These are phyloP conservation scores for Drosophila oshimai DNA, from an alignment of 1,140 invertebrate genomes.

Conservation along the genomic window DNA sequence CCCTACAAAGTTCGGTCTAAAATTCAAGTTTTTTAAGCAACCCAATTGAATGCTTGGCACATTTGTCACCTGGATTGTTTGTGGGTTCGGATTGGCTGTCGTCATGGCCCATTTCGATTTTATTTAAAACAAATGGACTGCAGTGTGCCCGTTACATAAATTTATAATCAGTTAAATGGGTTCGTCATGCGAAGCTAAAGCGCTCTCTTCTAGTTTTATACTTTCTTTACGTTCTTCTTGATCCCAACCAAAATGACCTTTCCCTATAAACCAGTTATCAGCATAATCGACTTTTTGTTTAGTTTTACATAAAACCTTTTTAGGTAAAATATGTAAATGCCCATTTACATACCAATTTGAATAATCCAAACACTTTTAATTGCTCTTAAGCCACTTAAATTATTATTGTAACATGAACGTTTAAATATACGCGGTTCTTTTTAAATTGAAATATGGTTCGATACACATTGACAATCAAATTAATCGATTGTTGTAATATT, in stretches of 20 bases:
- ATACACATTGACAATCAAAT: too few relatives aligned
- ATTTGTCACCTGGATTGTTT: slow-evolving; percentile 21
- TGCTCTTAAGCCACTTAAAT: background rate
- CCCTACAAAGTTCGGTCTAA: background rate
- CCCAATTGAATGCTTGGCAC: slow-evolving; percentile 27
- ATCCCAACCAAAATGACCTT: background rate
- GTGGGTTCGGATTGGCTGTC: background rate
- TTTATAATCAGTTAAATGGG: slow-evolving; percentile 38
- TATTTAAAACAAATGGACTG: slow-evolving; percentile 37
- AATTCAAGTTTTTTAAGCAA: slow-evolving; percentile 33
- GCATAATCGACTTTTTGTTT: background rate
- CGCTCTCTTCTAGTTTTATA: background rate
- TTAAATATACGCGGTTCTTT: background rate
- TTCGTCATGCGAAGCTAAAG: slow-evolving; percentile 1
- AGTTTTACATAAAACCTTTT: background rate
- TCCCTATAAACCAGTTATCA: background rate
- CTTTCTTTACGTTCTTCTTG: background rate
- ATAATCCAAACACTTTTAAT: background rate
- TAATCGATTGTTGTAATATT: background rate
- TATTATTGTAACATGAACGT: background rate
- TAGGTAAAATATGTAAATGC: background rate
- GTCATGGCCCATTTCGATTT: slow-evolving; percentile 40
- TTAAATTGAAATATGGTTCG: background rate
- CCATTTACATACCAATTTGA: background rate
- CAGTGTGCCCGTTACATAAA: slow-evolving; percentile 61